Conservation (phyloP, 2,797 vertebrate species). For the Acridotheres tristis region DNA sequence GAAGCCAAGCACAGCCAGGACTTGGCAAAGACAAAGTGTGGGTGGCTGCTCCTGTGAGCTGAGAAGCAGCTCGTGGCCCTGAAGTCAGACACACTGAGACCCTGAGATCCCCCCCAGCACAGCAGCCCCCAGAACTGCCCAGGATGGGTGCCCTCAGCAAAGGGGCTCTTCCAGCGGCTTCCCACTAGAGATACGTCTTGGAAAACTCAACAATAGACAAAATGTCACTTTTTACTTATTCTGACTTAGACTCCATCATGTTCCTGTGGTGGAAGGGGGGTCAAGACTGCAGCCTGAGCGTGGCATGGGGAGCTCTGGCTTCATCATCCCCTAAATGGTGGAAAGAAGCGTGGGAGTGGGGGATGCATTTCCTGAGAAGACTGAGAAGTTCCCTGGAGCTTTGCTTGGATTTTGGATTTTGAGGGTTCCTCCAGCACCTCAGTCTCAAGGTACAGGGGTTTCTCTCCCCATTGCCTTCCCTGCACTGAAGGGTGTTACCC, state of each 20-base stretch:
- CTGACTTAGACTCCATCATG: background rate
- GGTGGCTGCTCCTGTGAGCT: background rate
- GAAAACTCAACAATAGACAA: background rate
- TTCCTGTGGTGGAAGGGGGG: background rate
- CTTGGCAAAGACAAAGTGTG: background rate
- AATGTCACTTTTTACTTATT: background rate
- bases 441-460: background rate
- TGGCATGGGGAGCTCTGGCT: background rate
- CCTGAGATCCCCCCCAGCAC: background rate
- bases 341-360: fast-evolving
- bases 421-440: background rate
- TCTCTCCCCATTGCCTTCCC: background rate
- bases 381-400: background rate
- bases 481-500: background rate
- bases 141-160: background rate
- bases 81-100: background rate
- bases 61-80: background rate
- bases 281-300: background rate
- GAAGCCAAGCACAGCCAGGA: background rate
- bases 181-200: fast-evolving
- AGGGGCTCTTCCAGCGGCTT: background rate
- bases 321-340: background rate
- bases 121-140: background rate
- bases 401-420: background rate
- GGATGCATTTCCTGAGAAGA: too few relatives aligned